Evolutionary conservation across 2,888 invertebrate genomes (phyloP).

Genomic region (Lumbricus terrestris): DNA sequence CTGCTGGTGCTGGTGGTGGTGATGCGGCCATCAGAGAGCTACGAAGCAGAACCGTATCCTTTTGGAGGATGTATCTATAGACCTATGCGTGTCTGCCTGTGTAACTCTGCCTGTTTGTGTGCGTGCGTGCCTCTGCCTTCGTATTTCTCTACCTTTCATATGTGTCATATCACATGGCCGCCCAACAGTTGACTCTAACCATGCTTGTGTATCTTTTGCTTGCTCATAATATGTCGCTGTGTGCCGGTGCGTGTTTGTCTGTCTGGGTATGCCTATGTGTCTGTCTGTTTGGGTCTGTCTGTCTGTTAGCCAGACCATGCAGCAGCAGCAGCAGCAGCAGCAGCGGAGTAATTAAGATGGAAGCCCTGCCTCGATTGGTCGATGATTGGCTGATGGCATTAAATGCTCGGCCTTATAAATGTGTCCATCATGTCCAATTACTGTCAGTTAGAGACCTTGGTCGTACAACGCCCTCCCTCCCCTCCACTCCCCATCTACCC

Average conservation of each 20-base stretch:
- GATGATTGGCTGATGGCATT: slow-evolving; percentile 3
- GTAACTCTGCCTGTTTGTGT: background rate
- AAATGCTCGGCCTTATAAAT: slow-evolving; percentile 3
- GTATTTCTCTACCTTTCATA: background rate
- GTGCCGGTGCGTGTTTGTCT: background rate
- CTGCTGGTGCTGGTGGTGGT: background rate
- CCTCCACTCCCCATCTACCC: too few species aligned
- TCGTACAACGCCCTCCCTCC: background rate
- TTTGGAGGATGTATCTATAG: background rate
- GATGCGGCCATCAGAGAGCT: background rate
- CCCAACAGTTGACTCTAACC: background rate
- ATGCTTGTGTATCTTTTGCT: background rate
- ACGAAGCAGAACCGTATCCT: background rate
- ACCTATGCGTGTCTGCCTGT: background rate
- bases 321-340: too few species aligned
- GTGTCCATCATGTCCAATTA: background rate
- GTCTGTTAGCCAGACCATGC: background rate
- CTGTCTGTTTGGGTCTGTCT: background rate
- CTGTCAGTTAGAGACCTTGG: background rate
- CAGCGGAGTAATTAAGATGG: background rate
- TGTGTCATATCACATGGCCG: background rate
- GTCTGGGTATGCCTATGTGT: background rate
- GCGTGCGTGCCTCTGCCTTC: background rate
- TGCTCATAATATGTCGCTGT: background rate
- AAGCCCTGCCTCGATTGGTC: background rate